Evolutionary conservation across 2,797 vertebrate genomes (phyloP).

Genomic region (Salmo trutta): DNA sequence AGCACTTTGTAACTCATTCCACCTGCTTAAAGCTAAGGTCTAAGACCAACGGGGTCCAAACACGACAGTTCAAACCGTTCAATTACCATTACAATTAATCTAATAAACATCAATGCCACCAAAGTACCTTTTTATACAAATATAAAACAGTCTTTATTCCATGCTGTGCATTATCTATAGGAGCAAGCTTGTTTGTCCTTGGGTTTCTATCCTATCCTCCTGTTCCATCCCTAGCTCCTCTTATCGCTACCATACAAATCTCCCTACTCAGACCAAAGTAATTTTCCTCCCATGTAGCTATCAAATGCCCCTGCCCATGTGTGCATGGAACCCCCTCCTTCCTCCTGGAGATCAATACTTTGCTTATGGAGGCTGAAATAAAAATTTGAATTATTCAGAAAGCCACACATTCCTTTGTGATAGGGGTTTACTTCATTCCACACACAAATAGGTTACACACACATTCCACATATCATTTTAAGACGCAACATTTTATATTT

Average conservation of each 20-base stretch:
- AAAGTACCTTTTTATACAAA: background rate
- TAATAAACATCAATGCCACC: background rate
- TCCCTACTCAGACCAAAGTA: conserved; percentile 60
- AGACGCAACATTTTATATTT: conserved; percentile 26
- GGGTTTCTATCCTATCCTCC: conserved; percentile 48
- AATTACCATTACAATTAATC: background rate
- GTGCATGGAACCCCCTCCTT: conserved; percentile 69
- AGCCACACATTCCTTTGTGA: conserved; percentile 76
- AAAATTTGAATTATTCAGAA: conserved; percentile 80
- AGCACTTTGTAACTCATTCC: background rate
- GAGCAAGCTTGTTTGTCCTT: conserved; percentile 25
- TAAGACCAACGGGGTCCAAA: background rate
- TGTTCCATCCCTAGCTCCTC: conserved; percentile 57
- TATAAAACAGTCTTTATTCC: background rate
- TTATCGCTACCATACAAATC: conserved; percentile 75
- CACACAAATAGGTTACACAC: conserved; percentile 39
- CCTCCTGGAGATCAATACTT: conserved; percentile 74
- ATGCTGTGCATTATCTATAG: conserved; percentile 38
- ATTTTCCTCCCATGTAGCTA: conserved; percentile 77
- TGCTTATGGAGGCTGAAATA: conserved; percentile 71
- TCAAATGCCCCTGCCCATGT: conserved; percentile 69
- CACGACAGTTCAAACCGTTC: background rate
- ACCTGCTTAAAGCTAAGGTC: background rate
- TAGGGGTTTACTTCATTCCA: conserved; percentile 69
- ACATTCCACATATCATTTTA: conserved; percentile 16